phyloP scores from a whole-genome alignment of 2,888 invertebrate genomes.

The Tenthredo livida region DNA sequence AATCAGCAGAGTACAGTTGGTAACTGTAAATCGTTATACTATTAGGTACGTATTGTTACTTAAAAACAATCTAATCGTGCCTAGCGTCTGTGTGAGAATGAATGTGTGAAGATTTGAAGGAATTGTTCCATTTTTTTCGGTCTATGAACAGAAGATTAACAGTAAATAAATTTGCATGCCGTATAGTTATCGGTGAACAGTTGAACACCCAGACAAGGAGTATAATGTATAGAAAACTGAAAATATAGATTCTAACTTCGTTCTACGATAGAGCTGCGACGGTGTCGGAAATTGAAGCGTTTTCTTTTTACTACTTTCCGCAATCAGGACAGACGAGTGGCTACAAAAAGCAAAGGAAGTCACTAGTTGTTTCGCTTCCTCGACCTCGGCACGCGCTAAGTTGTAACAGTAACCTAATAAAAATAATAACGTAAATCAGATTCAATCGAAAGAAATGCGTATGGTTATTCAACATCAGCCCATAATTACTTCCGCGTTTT shows the following conservation, averaged over 20 bases:
- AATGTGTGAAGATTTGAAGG: background rate
- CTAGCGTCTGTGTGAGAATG: background rate
- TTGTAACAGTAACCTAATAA: conserved; percentile 49
- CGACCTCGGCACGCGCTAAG: conserved; percentile 42
- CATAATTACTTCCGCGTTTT: background rate
- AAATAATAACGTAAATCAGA: conserved; percentile 34
- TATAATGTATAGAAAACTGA: background rate
- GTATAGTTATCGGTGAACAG: background rate
- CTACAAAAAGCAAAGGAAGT: conserved; percentile 49
- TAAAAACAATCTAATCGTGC: conserved; percentile 15
- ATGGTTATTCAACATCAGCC: background rate
- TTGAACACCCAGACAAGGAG: background rate
- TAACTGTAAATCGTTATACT: conserved; percentile 34
- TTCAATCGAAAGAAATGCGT: background rate
- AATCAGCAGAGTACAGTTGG: conserved; percentile 22
- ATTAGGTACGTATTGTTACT: background rate
- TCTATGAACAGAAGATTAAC: background rate
- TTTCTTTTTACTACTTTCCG: conserved; percentile 51
- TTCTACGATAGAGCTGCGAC: background rate
- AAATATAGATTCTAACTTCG: background rate
- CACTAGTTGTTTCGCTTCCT: conserved; percentile 51
- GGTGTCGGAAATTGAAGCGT: conserved; percentile 45
- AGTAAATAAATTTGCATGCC: conserved; percentile 18
- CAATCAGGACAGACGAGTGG: conserved; percentile 43
- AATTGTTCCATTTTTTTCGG: background rate